These are phyloP conservation scores for Orthosia gracilis DNA, from an alignment of 2,888 invertebrate species.

Conservation along the genomic window DNA sequence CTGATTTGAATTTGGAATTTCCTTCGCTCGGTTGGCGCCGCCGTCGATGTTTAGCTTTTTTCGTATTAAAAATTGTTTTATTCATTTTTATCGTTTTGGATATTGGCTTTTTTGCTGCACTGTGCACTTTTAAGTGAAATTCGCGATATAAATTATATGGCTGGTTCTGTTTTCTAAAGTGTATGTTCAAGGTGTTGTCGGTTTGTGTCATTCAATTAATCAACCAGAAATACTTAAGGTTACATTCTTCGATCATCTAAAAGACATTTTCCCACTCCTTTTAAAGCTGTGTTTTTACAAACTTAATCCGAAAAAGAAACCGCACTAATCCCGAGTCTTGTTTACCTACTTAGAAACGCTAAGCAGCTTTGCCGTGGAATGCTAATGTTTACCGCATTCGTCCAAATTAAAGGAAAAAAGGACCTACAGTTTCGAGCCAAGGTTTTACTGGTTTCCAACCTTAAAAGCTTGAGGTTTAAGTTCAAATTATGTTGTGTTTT, in stretches of 20 bases:
- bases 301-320: slow-evolving; percentile 55
- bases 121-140: slow-evolving; percentile 43
- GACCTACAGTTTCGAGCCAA: slow-evolving; percentile 27
- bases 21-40: slow-evolving; percentile 78
- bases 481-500: slow-evolving; percentile 33
- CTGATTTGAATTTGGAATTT: slow-evolving; percentile 90
- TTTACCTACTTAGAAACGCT: slow-evolving; percentile 82
- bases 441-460: slow-evolving; percentile 38
- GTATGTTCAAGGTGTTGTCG: background rate
- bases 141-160: slow-evolving; percentile 6
- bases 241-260: background rate
- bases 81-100: slow-evolving; percentile 57
- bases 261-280: background rate
- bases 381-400: slow-evolving; percentile 79
- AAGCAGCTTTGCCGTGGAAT: slow-evolving; percentile 83
- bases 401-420: slow-evolving; percentile 78
- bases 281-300: slow-evolving; percentile 13
- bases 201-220: background rate
- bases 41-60: slow-evolving; percentile 74
- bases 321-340: slow-evolving; percentile 73
- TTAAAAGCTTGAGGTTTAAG: slow-evolving; percentile 9
- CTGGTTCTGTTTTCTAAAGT: background rate
- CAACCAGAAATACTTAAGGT: no score
- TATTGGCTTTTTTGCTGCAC: slow-evolving; percentile 52
- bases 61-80: slow-evolving; percentile 66